Percentiles rank a stretch among this genome's conserved stretches.
phyloP scores from a whole-genome alignment of 2,888 invertebrate genomes.

The Hipparchia semele region DNA sequence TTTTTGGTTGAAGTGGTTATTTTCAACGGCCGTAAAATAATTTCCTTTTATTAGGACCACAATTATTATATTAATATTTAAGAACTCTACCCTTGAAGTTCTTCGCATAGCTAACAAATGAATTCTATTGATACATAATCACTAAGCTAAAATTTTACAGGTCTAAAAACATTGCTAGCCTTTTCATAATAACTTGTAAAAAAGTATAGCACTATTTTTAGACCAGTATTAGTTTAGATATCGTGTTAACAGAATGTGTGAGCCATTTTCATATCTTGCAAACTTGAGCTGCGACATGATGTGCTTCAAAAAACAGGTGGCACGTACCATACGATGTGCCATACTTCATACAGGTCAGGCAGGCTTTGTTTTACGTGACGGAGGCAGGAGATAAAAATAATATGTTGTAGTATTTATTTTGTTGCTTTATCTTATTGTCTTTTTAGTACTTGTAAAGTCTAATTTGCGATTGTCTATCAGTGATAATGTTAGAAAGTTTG shows the following conservation, averaged over 20 bases:
- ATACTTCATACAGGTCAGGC: slow-evolving; percentile 12
- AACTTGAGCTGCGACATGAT: slow-evolving; percentile 3
- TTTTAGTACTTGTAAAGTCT: not conserved
- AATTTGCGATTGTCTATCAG: not conserved
- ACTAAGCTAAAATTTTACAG: too few species aligned
- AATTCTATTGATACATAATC: too few species aligned
- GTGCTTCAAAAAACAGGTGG: slow-evolving; percentile 31
- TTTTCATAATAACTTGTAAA: too few species aligned
- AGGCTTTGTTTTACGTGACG: slow-evolving; percentile 9
- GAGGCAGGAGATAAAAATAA: slow-evolving; percentile 5
- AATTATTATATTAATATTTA: too few species aligned
- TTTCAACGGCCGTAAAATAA: too few species aligned
- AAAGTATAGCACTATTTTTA: not conserved
- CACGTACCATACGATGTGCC: slow-evolving; percentile 35
- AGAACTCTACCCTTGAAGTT: too few species aligned
- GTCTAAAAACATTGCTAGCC: too few species aligned
- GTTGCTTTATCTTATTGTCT: slow-evolving; percentile 9
- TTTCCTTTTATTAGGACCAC: too few species aligned
- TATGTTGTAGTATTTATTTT: not conserved
- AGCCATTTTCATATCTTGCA: not conserved
- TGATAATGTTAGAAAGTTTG: not conserved
- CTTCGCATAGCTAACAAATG: too few species aligned
- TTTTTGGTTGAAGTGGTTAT: too few species aligned
- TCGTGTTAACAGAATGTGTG: too few species aligned
- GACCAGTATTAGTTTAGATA: not conserved